A percentile compares a stretch with the other conserved stretches of the same genome.
Conservation (phyloP, 1,140 invertebrate species). For the Calephelis nemesis region DNA sequence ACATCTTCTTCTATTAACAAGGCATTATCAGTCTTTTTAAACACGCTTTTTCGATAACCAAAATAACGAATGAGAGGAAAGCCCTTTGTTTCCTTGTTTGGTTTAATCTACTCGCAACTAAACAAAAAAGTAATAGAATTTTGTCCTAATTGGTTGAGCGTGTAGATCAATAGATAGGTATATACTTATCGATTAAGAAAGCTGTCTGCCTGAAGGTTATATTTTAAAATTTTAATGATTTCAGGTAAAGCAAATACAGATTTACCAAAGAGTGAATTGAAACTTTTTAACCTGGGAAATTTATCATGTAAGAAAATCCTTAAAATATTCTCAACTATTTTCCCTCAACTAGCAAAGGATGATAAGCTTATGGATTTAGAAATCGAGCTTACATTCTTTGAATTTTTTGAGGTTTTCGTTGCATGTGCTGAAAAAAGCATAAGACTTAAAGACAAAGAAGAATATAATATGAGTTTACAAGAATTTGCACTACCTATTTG, state of each 20-base stretch:
- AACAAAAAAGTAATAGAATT: too few relatives aligned
- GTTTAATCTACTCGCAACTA: too few relatives aligned
- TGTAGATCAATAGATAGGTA: too few relatives aligned
- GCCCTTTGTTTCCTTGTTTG: too few relatives aligned
- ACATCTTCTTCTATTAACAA: too few relatives aligned
- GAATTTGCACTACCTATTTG: too few relatives aligned
- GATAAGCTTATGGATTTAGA: conserved; percentile 65
- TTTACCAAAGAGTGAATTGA: conserved; percentile 28
- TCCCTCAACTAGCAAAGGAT: conserved; percentile 46
- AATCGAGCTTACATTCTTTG: conserved; percentile 78
- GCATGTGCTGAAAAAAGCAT: conserved; percentile 59
- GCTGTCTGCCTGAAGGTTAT: too few relatives aligned
- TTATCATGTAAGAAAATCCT: conserved; percentile 54
- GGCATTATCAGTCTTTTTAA: too few relatives aligned
- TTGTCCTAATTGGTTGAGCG: too few relatives aligned
- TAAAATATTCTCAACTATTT: conserved; percentile 55
- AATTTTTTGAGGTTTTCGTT: conserved; percentile 79
- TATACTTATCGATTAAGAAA: too few relatives aligned
- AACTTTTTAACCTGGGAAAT: conserved; percentile 59
- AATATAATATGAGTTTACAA: background rate
- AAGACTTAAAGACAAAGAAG: conserved; percentile 38
- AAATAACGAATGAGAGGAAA: too few relatives aligned
- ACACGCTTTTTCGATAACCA: too few relatives aligned
- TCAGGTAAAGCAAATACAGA: conserved; percentile 4
- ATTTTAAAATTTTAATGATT: background rate